Base-by-base conservation (phyloP, 2,888 invertebrate species). In the Leistus spinibarbis region DNA sequence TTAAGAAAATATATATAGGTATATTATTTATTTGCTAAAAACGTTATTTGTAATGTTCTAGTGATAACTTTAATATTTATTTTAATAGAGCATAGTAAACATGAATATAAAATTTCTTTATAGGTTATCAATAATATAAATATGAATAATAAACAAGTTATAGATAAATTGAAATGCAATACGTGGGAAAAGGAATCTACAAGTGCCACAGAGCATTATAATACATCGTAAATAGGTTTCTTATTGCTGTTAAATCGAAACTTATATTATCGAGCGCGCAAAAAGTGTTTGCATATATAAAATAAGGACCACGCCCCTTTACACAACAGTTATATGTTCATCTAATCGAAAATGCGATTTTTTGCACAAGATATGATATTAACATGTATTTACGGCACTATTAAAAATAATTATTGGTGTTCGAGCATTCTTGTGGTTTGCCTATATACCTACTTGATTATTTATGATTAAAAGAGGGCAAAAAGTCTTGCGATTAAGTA, bases 191-290 rank as follows among this genome's bases (percentile, higher is more conserved):
- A 13, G 7, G 17, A 57, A 17, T 57, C 17, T 19, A 3, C 57
- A 57, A 57, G 57, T 57, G 57, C 57, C 57, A 57, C 10, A 57
- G 57, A 19, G 16, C 16, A 57, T 57, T 57, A 57, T 57, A n/a
- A 57, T 20, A 19, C 57, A 17, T 4, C 57, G 16, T 57, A 57
- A 57, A 57, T 57, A 9, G 40, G 40, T 40, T 40, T 40, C 40
- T 40, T 40, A 40, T 40, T 10, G 40, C 40, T n/a, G n/a, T n/a
- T n/a, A n/a, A 40, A 40, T 7, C 13, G 13, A 13, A 24, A 24
- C 24, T 24, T 24, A 24, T 24, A 24, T 24, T 24, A 24, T 24
- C 3, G 24, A 24, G 7, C 24, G 24, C 7, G 40, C 4, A 40
- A 40, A 40, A 40, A 40, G 5, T 7, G 24, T 24, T 24, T 40